Base-by-base conservation (phyloP, 1,140 invertebrate species). In the Drosophila novamexicana region DNA sequence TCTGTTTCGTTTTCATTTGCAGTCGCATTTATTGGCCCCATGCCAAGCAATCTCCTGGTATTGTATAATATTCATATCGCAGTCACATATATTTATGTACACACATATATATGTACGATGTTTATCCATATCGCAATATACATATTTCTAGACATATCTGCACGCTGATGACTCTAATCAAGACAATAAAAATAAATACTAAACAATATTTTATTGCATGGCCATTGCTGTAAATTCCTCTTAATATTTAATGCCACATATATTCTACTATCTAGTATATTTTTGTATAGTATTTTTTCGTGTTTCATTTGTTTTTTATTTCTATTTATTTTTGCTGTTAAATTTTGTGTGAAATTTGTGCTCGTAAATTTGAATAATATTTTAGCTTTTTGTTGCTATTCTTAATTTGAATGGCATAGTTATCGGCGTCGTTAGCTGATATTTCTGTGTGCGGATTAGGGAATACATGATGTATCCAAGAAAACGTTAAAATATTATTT, bases 141-240 rank as follows among this genome's bases (percentile, higher is more conserved):
- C 22, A 29, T 45, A 7, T 54, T 29, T 29, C 32, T 69, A 62
- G 66, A 59, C 79, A 58, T 64, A 36, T 39, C 42, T 75, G 40
- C 18, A 40, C 52, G 36, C 45, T 62, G 72, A 74, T 80, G 81
- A 70, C 71, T 86, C 68, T 79, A 86, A 86, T 86, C 82, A 86
- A 86, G 83, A 83, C 76, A 86, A 86, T 86, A 75, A 86, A 82
- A 83, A 76, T 86, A 88, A 71, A 83, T 77, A 77, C 63, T 59
- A 65, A 45, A 68, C 32, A 57, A 72, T 58, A 62, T 80, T 75
- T 80, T 82, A 80, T 82, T 88, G 79, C 70, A 50, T 53, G 69
- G 49, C 42, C 67, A 68, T 66, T 71, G 52, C 42, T 34, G 53
- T 67, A 74, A 80, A 72, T 74, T 77, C 53, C 71, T 42, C 5